Base-by-base conservation (phyloP, 2,797 vertebrate species). In the Harpagifer antarcticus region DNA sequence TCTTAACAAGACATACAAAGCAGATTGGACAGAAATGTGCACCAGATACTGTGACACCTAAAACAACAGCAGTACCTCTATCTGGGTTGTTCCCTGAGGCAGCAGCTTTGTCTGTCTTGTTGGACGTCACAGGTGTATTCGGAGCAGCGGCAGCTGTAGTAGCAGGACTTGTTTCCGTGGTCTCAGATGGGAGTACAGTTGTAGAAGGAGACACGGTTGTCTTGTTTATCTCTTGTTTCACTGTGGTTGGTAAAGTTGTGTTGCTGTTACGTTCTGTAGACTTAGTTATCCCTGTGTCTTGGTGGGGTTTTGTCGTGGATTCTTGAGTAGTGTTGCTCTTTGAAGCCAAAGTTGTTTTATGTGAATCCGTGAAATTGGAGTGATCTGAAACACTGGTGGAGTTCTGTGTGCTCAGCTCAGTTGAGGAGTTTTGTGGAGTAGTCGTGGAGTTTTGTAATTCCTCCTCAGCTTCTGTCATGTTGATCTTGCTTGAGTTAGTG, bases 21-120 rank as follows among this genome's bases (percentile, higher is more conserved):
- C 4, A 5, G 16, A 55, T 68, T 15, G 50, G 67, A 74, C 37
- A 70, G 33, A 77, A 66, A 53, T 53, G 19, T 79, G 63, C 37
- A 67, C n/a, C 57, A 63, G 43, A 66, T 58, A 20, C 19, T 1
- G 44, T 60, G 58, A 84, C 50, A 79, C 74, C 71, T 77, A 76
- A 85, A 64, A 74, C 50, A 13, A 23, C 20, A 31, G 9, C 48
- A 1, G 42, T 89, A 90, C 91, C 93, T 94, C 84, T 88, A 0
- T 88, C 90, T 42, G 86, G 81, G 79, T 53, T 79, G 72, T 69
- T 68, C 19, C 72, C 78, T 17, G 53, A 20, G 47, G 52, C 72
- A 1, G 31, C 37, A 0, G 14, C 59, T 59, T 74, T 74, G 49
- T 83, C 78, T 1, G 88, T 85, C 17, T 67, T 64, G 80, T 90